Evolutionary conservation across 1,140 invertebrate species (phyloP).

Genomic region (Holcopasites calliopsidis): DNA sequence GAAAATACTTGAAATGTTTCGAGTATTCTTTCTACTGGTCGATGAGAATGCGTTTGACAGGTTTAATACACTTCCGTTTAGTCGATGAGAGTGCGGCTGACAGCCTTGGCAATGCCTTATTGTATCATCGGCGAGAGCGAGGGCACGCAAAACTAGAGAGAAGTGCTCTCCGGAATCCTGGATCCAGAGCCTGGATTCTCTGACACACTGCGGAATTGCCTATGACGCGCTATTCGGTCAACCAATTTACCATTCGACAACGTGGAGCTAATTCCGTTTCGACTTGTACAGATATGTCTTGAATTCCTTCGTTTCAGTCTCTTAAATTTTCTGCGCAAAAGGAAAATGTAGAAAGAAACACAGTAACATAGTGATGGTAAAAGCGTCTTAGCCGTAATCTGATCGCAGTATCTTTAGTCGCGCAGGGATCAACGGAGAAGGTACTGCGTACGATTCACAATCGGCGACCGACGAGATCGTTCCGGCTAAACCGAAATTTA

Average conservation of each 20-base stretch:
- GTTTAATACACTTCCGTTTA: slow-evolving; percentile 54
- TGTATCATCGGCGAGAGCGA: slow-evolving; percentile 41
- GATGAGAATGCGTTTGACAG: slow-evolving; percentile 48
- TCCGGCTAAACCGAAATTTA: slow-evolving; percentile 52
- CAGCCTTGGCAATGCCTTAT: slow-evolving; percentile 46
- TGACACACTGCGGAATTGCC: no score
- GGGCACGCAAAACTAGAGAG: slow-evolving; percentile 28
- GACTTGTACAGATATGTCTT: no score
- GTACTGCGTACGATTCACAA: slow-evolving; percentile 40
- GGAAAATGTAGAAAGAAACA: background rate
- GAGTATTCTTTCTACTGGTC: slow-evolving; percentile 40
- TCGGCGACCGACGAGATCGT: slow-evolving; percentile 34
- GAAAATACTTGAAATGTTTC: slow-evolving; percentile 42
- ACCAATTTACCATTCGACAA: background rate
- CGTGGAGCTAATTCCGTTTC: background rate
- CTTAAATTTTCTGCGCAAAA: no score
- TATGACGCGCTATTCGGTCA: background rate
- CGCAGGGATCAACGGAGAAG: slow-evolving; percentile 4
- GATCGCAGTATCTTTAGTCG: slow-evolving; percentile 25
- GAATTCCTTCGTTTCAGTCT: no score
- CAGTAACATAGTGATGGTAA: background rate
- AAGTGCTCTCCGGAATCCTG: slow-evolving; percentile 22
- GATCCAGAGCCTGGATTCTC: background rate
- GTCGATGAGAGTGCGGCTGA: slow-evolving; percentile 46
- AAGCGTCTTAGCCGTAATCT: slow-evolving; percentile 1